phyloP scores from a whole-genome alignment of 1,140 invertebrate genomes.

The Drosophila equinoxialis region DNA sequence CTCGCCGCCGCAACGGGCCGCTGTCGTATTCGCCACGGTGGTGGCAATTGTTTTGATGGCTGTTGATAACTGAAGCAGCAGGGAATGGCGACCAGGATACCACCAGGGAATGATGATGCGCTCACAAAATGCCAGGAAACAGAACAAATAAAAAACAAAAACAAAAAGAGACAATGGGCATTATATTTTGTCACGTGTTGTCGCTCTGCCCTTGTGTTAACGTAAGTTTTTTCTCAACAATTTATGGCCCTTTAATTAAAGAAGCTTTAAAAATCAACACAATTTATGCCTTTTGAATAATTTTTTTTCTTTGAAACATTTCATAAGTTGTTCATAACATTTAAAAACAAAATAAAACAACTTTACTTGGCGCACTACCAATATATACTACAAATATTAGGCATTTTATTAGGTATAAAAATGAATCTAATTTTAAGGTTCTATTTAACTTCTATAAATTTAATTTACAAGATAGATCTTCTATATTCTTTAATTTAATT shows the following conservation, averaged over 20 bases:
- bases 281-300: too few species aligned
- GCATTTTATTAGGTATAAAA: too few species aligned
- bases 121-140: slow-evolving; percentile 32
- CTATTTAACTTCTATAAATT: too few species aligned
- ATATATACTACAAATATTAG: too few species aligned
- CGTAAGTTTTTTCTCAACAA: slow-evolving; percentile 7
- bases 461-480: too few species aligned
- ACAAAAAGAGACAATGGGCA: slow-evolving; percentile 63
- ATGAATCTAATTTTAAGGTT: too few species aligned
- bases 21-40: slow-evolving; percentile 56
- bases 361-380: too few species aligned
- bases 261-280: slow-evolving; percentile 15
- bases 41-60: slow-evolving; percentile 78
- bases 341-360: too few species aligned
- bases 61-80: slow-evolving; percentile 67
- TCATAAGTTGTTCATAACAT: too few species aligned
- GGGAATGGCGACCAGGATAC: slow-evolving; percentile 39
- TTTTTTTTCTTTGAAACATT: too few species aligned
- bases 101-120: slow-evolving; percentile 41
- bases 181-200: slow-evolving; percentile 72
- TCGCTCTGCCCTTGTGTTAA: slow-evolving; percentile 28
- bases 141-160: slow-evolving; percentile 48
- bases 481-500: too few species aligned
- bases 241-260: slow-evolving; percentile 72
- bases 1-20: slow-evolving; percentile 23